Conservation (phyloP, 2,888 invertebrate species). For the Microdon myrmicae region DNA sequence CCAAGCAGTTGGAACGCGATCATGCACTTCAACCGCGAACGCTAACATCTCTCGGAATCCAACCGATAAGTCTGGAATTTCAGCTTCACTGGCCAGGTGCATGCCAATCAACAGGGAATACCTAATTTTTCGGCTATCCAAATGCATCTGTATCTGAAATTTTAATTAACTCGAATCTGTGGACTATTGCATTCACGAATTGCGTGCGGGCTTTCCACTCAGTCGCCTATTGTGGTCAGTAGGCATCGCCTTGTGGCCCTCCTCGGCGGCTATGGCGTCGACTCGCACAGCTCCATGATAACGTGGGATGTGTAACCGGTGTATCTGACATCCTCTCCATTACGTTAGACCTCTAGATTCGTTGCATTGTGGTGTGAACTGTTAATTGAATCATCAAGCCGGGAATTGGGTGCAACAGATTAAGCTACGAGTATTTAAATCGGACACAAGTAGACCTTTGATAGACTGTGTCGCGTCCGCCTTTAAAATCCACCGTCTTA, state of each 20-base stretch:
- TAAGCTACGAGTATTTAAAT: too few species aligned
- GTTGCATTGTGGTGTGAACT: constrained; percentile 7
- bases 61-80: too few species aligned
- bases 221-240: constrained; percentile 35
- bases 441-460: too few species aligned
- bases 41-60: too few species aligned
- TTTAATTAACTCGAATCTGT: constrained; percentile 34
- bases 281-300: constrained; percentile 2
- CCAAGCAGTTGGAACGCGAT: too few species aligned
- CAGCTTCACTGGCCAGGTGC: constrained; percentile 35
- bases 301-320: not conserved
- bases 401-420: constrained; percentile 14
- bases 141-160: constrained; percentile 28
- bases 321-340: constrained; percentile 12
- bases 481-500: too few species aligned
- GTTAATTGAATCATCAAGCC: constrained; percentile 33
- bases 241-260: not conserved
- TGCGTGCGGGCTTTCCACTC: constrained; percentile 46
- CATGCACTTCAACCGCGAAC: too few species aligned
- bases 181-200: constrained; percentile 43
- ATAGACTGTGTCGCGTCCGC: too few species aligned
- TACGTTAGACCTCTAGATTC: constrained; percentile 4
- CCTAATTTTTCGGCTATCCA: constrained; percentile 36
- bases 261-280: constrained; percentile 2
- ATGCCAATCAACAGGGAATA: constrained; percentile 17